Base-by-base conservation (phyloP, 1,140 invertebrate species). In the Zaprionus nigranus region DNA sequence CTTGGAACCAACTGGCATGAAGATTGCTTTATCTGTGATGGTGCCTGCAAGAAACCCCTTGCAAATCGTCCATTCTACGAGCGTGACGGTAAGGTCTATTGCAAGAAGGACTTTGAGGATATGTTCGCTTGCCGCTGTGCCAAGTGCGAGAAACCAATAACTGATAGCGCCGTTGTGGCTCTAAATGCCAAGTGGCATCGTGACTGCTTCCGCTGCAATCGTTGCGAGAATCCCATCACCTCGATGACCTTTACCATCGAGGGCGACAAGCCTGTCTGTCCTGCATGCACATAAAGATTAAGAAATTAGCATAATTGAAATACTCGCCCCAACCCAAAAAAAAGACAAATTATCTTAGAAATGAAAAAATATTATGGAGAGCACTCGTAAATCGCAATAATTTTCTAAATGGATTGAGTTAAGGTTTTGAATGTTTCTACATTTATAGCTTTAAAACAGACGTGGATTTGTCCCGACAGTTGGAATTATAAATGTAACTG, bases 1-100 rank as follows among this genome's bases (percentile, higher is more conserved):
- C 92, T 98, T 84, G 96, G 96, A 53, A 95, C 94, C 82, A 96
- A 95, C 36, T 98, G 96, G 96, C 97, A 98, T 91, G 95, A 96
- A 38, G 95, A 97, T 75, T 97, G 97, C 93, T 98, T 98, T 93
- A 94, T 96, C 28, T 98, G 97, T 93, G 95, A 94, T 9, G 90
- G 90, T 1, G 94, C 95, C 58, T 97, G 97, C 94, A 95, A 95
- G 78, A 94, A 94, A 65, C 94, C 95, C 59, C 94, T 97, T 78
- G 94, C 95, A 15, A 95, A 96, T 13, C 94, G 95, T 20, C 95
- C 95, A 7, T 96, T 96, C 90, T 95, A 95, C 92, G 95, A 96
- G 92, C 94, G 95, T 61, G 94, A 95, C 51, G 95, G 95, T 5
- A 94, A 95, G 59, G 95, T 96, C 7, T 96, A 96, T 82, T 97